phyloP scores from a whole-genome alignment of 2,113 vertebrate genomes.

The Accipiter cooperii region DNA sequence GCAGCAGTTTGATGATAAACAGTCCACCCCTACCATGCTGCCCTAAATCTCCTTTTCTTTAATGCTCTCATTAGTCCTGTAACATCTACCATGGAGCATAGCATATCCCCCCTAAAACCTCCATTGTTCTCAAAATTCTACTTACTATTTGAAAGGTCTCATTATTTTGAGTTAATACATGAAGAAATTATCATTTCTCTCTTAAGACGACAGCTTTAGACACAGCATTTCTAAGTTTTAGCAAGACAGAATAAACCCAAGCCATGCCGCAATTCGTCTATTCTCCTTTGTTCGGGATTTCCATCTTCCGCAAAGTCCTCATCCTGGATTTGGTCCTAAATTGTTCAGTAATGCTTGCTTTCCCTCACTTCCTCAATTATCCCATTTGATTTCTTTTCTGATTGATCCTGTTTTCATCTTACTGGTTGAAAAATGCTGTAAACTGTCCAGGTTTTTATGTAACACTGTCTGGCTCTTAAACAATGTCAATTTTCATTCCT shows the following conservation, averaged over 20 bases:
- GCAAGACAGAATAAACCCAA: not conserved
- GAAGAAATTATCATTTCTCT: not conserved
- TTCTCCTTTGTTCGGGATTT: not conserved
- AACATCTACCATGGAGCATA: not conserved
- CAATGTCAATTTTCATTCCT: conserved; percentile 34
- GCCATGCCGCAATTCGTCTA: not conserved
- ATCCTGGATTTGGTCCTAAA: not conserved
- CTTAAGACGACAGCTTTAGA: not conserved
- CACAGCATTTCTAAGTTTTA: rapidly evolving
- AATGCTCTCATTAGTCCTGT: conserved; percentile 45
- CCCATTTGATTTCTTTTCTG: not conserved
- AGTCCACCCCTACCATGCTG: not conserved
- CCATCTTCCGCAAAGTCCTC: not conserved
- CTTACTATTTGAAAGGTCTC: not conserved
- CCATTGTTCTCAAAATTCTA: not conserved
- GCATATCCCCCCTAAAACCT: not conserved
- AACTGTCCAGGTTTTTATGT: not conserved
- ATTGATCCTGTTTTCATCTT: not conserved
- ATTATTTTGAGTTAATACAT: not conserved
- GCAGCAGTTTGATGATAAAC: not conserved
- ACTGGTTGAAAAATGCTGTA: not conserved
- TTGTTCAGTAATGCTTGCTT: not conserved
- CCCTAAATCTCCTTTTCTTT: conserved; percentile 51
- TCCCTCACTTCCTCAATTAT: not conserved
- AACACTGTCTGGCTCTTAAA: conserved; percentile 27